These are phyloP conservation scores for Anas acuta DNA, from an alignment of 2,797 vertebrate genomes.

Conservation along the genomic window DNA sequence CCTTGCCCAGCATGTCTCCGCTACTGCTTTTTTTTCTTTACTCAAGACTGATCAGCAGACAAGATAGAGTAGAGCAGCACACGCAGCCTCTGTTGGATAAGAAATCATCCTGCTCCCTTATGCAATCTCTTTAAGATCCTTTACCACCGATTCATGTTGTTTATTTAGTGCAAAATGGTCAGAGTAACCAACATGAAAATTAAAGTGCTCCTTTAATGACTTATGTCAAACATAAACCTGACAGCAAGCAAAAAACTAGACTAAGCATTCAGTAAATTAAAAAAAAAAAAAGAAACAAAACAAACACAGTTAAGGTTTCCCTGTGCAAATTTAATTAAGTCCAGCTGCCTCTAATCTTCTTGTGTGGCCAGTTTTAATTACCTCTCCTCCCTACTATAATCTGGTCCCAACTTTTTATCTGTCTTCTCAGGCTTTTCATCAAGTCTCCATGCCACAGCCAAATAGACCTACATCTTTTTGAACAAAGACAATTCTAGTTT, in stretches of 20 bases:
- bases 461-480: neutral
- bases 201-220: neutral
- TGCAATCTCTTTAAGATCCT: neutral
- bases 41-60: neutral
- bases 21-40: neutral
- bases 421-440: neutral
- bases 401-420: neutral
- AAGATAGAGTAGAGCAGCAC: neutral
- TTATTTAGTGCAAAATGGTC: neutral
- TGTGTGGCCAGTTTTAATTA: neutral
- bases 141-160: neutral
- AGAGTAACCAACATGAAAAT: neutral
- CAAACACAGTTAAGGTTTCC: neutral
- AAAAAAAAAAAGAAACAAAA: neutral
- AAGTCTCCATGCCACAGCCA: neutral
- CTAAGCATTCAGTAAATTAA: neutral
- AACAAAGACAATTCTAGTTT: neutral
- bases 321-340: neutral
- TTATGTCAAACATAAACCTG: neutral
- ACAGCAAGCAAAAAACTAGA: neutral
- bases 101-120: neutral
- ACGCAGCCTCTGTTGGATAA: neutral
- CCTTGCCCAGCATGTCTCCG: neutral
- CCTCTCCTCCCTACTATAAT: neutral
- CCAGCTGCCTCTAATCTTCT: neutral